Conservation (phyloP, 2,113 vertebrate genomes). For the Corynorhinus townsendii region DNA sequence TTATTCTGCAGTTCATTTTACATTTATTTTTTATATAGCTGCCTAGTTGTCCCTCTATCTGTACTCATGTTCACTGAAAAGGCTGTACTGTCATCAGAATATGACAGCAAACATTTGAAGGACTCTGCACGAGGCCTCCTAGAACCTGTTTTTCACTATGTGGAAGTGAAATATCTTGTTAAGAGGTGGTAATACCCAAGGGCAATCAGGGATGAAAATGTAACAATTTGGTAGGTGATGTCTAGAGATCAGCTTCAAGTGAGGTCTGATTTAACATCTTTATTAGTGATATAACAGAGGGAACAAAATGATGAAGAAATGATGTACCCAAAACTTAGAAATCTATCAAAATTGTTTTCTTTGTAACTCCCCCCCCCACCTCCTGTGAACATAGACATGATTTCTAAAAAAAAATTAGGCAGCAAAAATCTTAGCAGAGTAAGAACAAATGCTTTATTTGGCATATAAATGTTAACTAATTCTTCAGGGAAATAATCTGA, state of each 20-base stretch:
- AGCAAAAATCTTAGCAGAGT: background rate
- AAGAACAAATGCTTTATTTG: slow-evolving; percentile 22
- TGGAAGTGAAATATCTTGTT: slow-evolving; percentile 72
- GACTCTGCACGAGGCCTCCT: background rate
- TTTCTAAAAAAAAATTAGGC: background rate
- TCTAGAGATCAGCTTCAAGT: slow-evolving; percentile 55
- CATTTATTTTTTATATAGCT: background rate
- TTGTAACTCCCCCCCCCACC: too few species aligned
- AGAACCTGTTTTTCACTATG: slow-evolving; percentile 35
- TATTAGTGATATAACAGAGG: slow-evolving; percentile 33
- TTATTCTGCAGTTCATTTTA: background rate
- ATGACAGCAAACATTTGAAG: background rate
- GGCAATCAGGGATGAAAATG: slow-evolving; percentile 70
- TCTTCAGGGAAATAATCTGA: slow-evolving; percentile 61
- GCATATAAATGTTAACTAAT: slow-evolving; percentile 30
- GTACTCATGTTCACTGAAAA: background rate
- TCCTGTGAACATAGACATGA: background rate
- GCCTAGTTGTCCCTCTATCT: background rate
- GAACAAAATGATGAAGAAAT: background rate
- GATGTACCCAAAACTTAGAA: background rate
- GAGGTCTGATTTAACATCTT: slow-evolving; percentile 59
- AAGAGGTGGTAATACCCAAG: slow-evolving; percentile 65
- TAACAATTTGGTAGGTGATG: slow-evolving; percentile 63
- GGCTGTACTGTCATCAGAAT: background rate
- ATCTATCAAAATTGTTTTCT: background rate